Evolutionary conservation across 2,113 vertebrate genomes (phyloP), one percentile per base, ranked within the genome.

Genomic region (Myrmecobius fasciatus): DNA sequence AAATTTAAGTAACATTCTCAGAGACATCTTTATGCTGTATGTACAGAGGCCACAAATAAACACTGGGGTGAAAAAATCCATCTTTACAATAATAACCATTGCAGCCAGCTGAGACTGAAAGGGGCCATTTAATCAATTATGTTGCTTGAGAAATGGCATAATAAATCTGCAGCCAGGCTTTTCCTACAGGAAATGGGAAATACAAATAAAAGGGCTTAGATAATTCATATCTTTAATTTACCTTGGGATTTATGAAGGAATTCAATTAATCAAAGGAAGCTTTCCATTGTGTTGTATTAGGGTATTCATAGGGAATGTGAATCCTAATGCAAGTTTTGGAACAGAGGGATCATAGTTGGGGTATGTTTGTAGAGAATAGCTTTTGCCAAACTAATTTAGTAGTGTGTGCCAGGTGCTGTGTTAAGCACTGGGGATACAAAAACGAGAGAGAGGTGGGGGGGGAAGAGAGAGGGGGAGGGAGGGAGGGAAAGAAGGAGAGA

Each of bases 191-290:
- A 96, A 96, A 96, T 92, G n/a, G 17, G 90, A 94, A 60, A 54
- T 94, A 36, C 28, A 91, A 91, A 95, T 96, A 91, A 94, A 92
- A 93, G 92, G 90, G 90, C 51, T 94, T 25, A 22, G 89, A 94
- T 8, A 94, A 94, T 89, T 96, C 94, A 97, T 96, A 95, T 96
- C 92, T 94, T 95, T 97, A 97, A 98, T 97, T 95, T 92, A 51
- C 89, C 90, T 92, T 94, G 90, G 89, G 93, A 95, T 94, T 96
- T 93, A 94, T 88, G 92, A 96, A 92, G 90, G 25, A 48, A 95
- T 91, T 26, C 91, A 96, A 48, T 92, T 96, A 97, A 97, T 96
- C 93, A 89, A 52, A 96, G 95, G 96, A 96, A 95, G 94, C 43
- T 92, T 93, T 93, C 60, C 53, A 89, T 48, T 93, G 75, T 53